phyloP scores from a whole-genome alignment of 2,797 vertebrate species.

The Chaetophractus vellerosus region DNA sequence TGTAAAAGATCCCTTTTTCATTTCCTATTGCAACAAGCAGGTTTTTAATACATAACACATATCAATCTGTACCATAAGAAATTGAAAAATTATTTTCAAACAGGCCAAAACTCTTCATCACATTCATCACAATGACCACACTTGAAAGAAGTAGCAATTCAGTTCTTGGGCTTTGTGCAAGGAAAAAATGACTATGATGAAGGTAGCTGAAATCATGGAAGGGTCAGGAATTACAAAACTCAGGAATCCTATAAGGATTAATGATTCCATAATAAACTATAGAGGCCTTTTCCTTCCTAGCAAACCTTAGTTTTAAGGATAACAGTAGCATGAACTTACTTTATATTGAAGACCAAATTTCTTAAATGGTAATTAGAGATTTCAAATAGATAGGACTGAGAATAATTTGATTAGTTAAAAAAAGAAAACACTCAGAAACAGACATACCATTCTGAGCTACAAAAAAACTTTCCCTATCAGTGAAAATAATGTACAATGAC shows the following conservation, averaged over 20 bases:
- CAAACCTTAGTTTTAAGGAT: conserved; percentile 76
- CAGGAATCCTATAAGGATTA: conserved; percentile 76
- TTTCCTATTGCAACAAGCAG: conserved; percentile 71
- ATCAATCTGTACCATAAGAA: conserved; percentile 84
- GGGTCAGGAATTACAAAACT: conserved; percentile 61
- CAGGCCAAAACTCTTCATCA: conserved; percentile 62
- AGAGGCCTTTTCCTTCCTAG: conserved; percentile 57
- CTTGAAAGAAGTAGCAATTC: conserved; percentile 75
- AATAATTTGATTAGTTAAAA: conserved; percentile 61
- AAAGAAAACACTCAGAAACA: conserved; percentile 60
- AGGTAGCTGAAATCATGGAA: conserved; percentile 43
- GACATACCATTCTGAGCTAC: conserved; percentile 63
- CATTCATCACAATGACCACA: conserved; percentile 62
- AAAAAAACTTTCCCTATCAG: conserved; percentile 17
- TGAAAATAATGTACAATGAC: neutral
- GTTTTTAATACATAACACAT: conserved; percentile 78
- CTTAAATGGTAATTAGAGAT: conserved; percentile 68
- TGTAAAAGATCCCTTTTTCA: conserved; percentile 87
- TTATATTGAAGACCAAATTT: conserved; percentile 71
- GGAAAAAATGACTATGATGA: conserved; percentile 74
- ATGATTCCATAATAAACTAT: conserved; percentile 70
- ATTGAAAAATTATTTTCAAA: conserved; percentile 61
- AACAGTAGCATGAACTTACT: conserved; percentile 65
- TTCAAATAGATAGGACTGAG: conserved; percentile 63
- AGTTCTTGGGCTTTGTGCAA: conserved; percentile 74